Conservation (phyloP, 2,797 vertebrate genomes). For the Delichon dasypus region DNA sequence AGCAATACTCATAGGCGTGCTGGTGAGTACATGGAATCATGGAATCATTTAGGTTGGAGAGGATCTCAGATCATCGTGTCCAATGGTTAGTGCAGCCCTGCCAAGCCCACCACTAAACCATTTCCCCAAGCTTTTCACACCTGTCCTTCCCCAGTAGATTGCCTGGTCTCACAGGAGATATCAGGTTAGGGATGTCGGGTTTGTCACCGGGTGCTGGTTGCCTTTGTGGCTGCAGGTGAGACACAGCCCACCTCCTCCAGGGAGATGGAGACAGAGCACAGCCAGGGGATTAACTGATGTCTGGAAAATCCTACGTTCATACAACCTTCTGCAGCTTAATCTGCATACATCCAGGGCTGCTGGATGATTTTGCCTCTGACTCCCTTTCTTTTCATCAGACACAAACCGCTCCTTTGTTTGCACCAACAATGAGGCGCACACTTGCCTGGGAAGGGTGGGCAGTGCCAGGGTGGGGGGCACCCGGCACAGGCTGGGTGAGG, state of each 20-base stretch:
- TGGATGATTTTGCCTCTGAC: conserved; percentile 19
- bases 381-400: background rate
- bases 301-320: background rate
- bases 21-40: background rate
- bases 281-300: background rate
- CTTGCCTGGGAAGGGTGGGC: conserved; percentile 23
- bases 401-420: conserved; percentile 58
- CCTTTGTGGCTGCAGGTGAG: conserved; percentile 3
- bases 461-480: conserved; percentile 22
- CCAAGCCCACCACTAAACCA: background rate
- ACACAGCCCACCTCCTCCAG: background rate
- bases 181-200: background rate
- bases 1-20: background rate
- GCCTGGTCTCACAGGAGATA: background rate
- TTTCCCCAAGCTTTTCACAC: background rate
- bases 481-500: background rate
- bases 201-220: background rate
- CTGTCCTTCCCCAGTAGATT: rapidly evolving
- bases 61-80: background rate
- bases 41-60: background rate
- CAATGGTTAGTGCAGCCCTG: background rate
- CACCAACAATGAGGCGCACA: conserved; percentile 36
- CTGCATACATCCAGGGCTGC: background rate
- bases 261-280: background rate
- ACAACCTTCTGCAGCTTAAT: conserved; percentile 32